Evolutionary conservation across 2,888 invertebrate genomes (phyloP), one percentile per base, ranked within the genome.

Genomic region (Nineta flava): DNA sequence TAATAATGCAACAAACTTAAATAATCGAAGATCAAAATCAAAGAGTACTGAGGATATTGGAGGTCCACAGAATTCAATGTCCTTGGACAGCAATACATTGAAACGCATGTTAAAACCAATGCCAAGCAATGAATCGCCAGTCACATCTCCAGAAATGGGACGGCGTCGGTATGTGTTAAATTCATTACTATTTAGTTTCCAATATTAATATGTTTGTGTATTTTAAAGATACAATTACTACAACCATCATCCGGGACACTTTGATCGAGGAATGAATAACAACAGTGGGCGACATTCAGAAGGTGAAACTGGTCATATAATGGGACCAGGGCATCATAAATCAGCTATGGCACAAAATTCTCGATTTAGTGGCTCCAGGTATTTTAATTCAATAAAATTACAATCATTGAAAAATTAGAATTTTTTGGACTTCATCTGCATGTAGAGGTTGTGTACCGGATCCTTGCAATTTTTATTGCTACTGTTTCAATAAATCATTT

Each of bases 21-120:
- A 71, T 43, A 72, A 71, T 9, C 73, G 84, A 53, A 79, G 84
- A 54, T 78, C 75, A 53, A 87, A 87, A 64, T 90, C 88, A 57
- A 91, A 91, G 69, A 90, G 90, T 68, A 90, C 90, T 48, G 91
- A 91, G 68, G 88, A 91, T 62, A 90, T 90, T 83, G 67, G 65
- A 52, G 57, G 51, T 48, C 63, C 61, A 54, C 64, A 64, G 56
- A 65, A 62, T 53, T 69, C 69, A 32, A 69, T 73, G 58, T 71
- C 67, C 58, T 66, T 83, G 67, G 90, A 90, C 67, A 84, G 85
- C 61, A 84, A 81, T 62, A 92, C 92, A 9, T 73, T 95, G 58
- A 93, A 94, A 67, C 79, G 90, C 55, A 92, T 95, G 88, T 74
- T 95, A 58, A 92, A 93, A 62, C 92, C 93, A 47, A 87, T 95